These are phyloP conservation scores for Hydraecia micacea DNA, from an alignment of 2,888 invertebrate species.

Conservation along the genomic window DNA sequence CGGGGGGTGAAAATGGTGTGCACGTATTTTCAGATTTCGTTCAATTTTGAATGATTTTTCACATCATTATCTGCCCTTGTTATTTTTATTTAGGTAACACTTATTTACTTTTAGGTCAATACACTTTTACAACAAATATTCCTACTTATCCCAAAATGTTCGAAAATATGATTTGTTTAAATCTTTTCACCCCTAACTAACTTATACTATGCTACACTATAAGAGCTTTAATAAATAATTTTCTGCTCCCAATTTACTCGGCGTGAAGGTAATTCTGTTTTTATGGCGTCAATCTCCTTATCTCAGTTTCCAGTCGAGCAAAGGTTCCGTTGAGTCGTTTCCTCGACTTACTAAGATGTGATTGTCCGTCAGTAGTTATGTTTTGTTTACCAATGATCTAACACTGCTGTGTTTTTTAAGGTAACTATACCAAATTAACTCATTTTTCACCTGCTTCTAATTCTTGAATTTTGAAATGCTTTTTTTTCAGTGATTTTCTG, in stretches of 20 bases:
- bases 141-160: neutral
- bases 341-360: constrained; percentile 48
- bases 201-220: constrained; percentile 13
- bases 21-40: neutral
- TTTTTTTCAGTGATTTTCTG: neutral
- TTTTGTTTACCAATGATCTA: constrained; percentile 20
- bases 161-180: neutral
- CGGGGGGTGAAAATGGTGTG: neutral
- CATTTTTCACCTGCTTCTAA: neutral
- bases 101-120: neutral
- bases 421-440: neutral
- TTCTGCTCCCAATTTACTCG: constrained; percentile 63
- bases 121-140: neutral
- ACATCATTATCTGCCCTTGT: neutral
- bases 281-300: constrained; percentile 86
- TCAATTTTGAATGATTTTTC: neutral
- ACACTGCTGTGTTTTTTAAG: neutral
- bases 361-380: neutral
- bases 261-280: constrained; percentile 73
- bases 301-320: constrained; percentile 83
- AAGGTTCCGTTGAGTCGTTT: constrained; percentile 64
- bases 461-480: neutral
- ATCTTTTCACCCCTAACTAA: constrained; percentile 16
- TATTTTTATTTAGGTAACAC: neutral
- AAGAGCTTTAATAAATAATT: constrained; percentile 57